Percentiles rank a stretch among this genome's conserved stretches.
phyloP scores from a whole-genome alignment of 2,888 invertebrate species.

The Ferdinandea cuprea region DNA sequence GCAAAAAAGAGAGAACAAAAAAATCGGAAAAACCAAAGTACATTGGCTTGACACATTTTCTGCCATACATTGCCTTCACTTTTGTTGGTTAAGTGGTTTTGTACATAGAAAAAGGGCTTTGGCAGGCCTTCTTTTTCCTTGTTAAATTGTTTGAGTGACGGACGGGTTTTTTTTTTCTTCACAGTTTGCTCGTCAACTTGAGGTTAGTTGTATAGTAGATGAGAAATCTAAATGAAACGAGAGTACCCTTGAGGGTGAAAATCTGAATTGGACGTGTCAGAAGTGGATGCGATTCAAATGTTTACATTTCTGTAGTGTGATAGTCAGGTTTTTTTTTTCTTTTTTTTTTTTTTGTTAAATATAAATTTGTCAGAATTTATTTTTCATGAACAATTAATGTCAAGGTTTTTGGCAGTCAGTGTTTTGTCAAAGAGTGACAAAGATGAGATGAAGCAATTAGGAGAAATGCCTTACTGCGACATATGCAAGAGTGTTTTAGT shows the following conservation, averaged over 20 bases:
- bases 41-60: constrained; percentile 74
- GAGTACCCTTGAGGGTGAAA: constrained; percentile 33
- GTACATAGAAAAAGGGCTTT: constrained; percentile 37
- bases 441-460: constrained; percentile 62
- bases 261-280: constrained; percentile 66
- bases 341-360: constrained; percentile 22
- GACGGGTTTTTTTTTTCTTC: not conserved
- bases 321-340: constrained; percentile 8
- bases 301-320: constrained; percentile 66
- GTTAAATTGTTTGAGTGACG: constrained; percentile 53
- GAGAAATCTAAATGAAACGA: constrained; percentile 18
- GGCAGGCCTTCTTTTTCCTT: constrained; percentile 27
- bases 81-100: constrained; percentile 68
- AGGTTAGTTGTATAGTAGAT: constrained; percentile 29
- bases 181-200: constrained; percentile 13
- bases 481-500: constrained; percentile 23
- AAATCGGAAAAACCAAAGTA: constrained; percentile 56
- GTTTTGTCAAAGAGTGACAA: constrained; percentile 25
- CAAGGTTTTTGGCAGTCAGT: constrained; percentile 63
- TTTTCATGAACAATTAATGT: constrained; percentile 69
- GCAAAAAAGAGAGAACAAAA: constrained; percentile 9
- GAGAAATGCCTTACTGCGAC: constrained; percentile 57
- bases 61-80: constrained; percentile 59
- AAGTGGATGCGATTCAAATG: constrained; percentile 63
- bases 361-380: constrained; percentile 18